Percentiles rank a stretch among this genome's conserved stretches.
These are phyloP conservation scores for Aurelia aurita DNA, from an alignment of 30 jellyfish, hydroid and myxozoan genomes.

Conservation along the genomic window DNA sequence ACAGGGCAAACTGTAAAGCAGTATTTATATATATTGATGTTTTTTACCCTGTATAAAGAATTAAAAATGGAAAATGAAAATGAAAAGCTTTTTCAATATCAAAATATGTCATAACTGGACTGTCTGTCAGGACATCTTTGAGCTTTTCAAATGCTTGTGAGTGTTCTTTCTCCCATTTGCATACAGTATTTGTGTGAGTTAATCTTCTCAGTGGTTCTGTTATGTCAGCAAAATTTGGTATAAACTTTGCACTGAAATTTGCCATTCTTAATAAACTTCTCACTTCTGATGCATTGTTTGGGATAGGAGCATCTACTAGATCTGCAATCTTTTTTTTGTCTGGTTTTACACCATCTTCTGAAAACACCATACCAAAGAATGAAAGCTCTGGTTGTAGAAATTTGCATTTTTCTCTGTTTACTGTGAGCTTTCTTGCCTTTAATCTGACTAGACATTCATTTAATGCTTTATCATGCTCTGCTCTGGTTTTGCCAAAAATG, in stretches of 20 bases:
- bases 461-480: slow-evolving; percentile 55
- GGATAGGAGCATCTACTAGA: slow-evolving; percentile 42
- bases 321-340: slow-evolving; percentile 12
- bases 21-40: too few species aligned
- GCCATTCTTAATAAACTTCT: too few species aligned
- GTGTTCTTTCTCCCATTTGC: slow-evolving; percentile 53
- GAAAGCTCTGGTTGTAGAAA: slow-evolving; percentile 29
- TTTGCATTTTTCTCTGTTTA: slow-evolving; percentile 31
- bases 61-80: slow-evolving; percentile 1
- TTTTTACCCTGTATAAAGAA: too few species aligned
- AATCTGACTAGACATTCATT: slow-evolving; percentile 24
- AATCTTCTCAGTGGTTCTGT: too few species aligned
- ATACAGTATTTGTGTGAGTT: slow-evolving; percentile 40
- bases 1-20: too few species aligned
- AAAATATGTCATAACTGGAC: slow-evolving; percentile 45
- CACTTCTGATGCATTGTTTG: slow-evolving; percentile 45
- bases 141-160: slow-evolving; percentile 41
- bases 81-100: slow-evolving; percentile 49
- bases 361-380: slow-evolving; percentile 18
- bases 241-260: too few species aligned
- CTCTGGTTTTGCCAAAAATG: slow-evolving; percentile 28
- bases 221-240: too few species aligned
- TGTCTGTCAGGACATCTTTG: slow-evolving; percentile 41
- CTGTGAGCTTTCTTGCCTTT: slow-evolving; percentile 8
- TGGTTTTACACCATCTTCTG: slow-evolving; percentile 20